Conservation (phyloP, 2,113 vertebrate genomes). For the Datnioides undecimradiatus region DNA sequence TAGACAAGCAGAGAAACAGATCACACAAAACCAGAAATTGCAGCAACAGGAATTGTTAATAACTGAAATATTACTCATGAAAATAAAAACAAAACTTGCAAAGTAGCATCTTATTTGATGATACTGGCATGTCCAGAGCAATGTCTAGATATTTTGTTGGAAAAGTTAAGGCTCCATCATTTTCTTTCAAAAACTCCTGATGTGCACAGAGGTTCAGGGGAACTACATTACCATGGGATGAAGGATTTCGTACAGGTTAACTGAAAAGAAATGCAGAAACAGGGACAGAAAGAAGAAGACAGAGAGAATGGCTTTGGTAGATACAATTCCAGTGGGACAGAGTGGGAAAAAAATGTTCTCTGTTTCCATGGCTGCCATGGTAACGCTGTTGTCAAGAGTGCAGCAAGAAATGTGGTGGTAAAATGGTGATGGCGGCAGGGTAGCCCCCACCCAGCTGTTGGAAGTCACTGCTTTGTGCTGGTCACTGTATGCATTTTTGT, state of each 20-base stretch:
- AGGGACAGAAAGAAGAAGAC: conserved; percentile 33
- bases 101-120: conserved; percentile 1
- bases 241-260: conserved; percentile 31
- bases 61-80: background rate
- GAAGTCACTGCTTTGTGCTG: conserved; percentile 8
- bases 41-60: background rate
- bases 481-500: background rate
- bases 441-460: conserved; percentile 23
- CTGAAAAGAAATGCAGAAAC: conserved; percentile 10
- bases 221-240: background rate
- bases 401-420: conserved; percentile 40
- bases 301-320: conserved; percentile 59
- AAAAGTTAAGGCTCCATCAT: background rate
- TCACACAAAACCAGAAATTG: background rate
- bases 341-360: conserved; percentile 42
- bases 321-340: conserved; percentile 66
- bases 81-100: background rate
- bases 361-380: conserved; percentile 74
- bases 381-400: conserved; percentile 65
- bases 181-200: background rate
- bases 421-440: conserved; percentile 49
- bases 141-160: background rate
- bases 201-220: background rate
- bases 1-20: conserved; percentile 3
- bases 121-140: conserved; percentile 6